Percentiles rank a stretch among this genome's conserved stretches.
Conservation (phyloP, 2,888 invertebrate species). For the Cantharis lateralis region DNA sequence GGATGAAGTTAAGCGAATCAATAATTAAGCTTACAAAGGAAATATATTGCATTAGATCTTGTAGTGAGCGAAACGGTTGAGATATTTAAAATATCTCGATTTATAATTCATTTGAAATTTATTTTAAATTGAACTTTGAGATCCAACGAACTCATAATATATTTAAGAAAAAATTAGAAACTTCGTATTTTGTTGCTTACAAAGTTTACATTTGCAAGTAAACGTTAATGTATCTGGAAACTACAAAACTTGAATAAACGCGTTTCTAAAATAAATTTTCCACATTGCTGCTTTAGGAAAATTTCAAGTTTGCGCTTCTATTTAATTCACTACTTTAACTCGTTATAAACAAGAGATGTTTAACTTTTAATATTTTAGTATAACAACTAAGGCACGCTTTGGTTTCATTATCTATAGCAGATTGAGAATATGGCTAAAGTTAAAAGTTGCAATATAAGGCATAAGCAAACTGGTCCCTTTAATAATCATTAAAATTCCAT, state of each 20-base stretch:
- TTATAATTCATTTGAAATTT: not conserved
- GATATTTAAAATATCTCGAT: not conserved
- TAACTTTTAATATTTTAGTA: constrained; percentile 19
- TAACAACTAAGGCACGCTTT: not conserved
- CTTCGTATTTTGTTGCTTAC: not conserved
- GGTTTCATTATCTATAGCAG: not conserved
- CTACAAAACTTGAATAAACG: constrained; percentile 32
- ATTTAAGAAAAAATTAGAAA: not conserved
- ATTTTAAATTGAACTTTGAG: not conserved
- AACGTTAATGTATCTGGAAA: not conserved
- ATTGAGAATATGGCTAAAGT: not conserved
- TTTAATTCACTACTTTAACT: constrained; percentile 31
- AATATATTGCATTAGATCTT: not conserved
- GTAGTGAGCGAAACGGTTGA: not conserved
- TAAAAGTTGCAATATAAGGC: not conserved
- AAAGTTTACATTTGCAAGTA: not conserved
- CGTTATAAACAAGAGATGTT: constrained; percentile 29
- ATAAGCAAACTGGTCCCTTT: not conserved
- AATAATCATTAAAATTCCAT: not conserved
- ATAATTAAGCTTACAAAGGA: not conserved
- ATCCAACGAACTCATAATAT: not conserved
- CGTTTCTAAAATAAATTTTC: constrained; percentile 40
- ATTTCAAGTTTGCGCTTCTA: constrained; percentile 32
- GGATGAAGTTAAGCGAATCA: not conserved
- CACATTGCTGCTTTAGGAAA: constrained; percentile 40